These are phyloP conservation scores for Dysmachus trigonus DNA, from an alignment of 2,888 invertebrate genomes.

Conservation along the genomic window DNA sequence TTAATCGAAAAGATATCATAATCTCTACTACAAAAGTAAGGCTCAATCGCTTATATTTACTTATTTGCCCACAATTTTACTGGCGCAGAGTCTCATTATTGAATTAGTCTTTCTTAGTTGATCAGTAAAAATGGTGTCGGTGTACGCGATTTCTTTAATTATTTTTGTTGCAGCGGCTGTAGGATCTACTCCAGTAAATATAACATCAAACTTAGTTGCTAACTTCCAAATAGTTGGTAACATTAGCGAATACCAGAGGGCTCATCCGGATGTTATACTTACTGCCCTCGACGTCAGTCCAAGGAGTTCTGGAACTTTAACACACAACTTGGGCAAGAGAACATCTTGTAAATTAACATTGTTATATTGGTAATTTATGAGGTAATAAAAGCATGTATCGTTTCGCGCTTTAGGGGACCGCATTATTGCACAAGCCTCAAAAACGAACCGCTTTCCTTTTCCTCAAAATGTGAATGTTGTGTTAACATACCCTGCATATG, in stretches of 20 bases:
- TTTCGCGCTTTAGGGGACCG: neutral
- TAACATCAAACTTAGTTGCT: neutral
- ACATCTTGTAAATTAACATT: neutral
- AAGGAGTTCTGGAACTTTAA: neutral
- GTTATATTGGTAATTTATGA: neutral
- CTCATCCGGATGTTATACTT: neutral
- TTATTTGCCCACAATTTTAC: neutral
- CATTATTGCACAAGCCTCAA: neutral
- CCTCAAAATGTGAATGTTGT: neutral
- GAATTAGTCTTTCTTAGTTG: neutral
- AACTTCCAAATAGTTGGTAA: neutral
- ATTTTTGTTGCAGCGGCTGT: neutral
- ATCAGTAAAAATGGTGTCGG: neutral
- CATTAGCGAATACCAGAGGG: neutral
- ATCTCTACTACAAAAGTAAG: neutral
- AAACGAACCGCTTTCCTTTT: neutral
- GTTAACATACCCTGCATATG: neutral
- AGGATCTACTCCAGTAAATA: neutral
- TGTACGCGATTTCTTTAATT: neutral
- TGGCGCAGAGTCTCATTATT: no score
- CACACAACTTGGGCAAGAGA: neutral
- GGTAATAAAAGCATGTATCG: neutral
- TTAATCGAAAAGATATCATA: neutral
- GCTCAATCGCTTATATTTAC: neutral
- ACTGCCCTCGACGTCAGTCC: neutral